Base-by-base conservation (phyloP, 2,797 vertebrate species). In the Dendrocincla fuliginosa region DNA sequence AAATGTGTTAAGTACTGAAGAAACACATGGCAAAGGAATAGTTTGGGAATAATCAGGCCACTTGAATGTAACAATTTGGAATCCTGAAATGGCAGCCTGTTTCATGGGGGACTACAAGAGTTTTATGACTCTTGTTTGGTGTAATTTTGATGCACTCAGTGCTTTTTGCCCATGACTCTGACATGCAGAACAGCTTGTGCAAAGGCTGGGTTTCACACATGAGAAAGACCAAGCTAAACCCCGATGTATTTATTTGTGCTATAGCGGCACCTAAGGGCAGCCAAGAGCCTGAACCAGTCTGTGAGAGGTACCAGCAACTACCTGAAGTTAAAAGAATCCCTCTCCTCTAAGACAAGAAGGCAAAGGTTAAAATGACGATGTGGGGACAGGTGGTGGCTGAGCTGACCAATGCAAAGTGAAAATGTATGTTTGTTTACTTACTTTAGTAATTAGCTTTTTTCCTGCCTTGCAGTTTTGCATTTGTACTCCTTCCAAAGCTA, bases 201-300 rank as follows among this genome's bases (percentile, higher is more conserved):
- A 49, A 4, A 59, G 50, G 41, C 37, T 25, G 42, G 8, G 24
- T 24, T 84, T 75, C 35, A 3, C 33, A 9, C 8, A 3, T 0
- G 12, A 20, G 37, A 39, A 30, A 9, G 6, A 11, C 13, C n/a
- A 13, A 19, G 46, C 65, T 19, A 73, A 84, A 23, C 41, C 33
- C 42, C 28, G n/a, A 50, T 13, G 17, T 13, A 16, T 92, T 94
- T 88, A 25, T 78, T 90, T 96, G 96, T 71, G 80, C 84, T 94
- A 67, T 2, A 94, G 95, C 95, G 96, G 89, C 95, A 96, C 94
- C 95, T 96, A 94, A 93, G 78, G 95, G 96, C 87, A 95, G 80
- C 27, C 44, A 7, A 35, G 63, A 84, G 89, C 52, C 57, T 20
- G 47, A 73, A 41, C 49, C 32, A 4, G 9, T 4, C 74, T 46